phyloP scores from a whole-genome alignment of 2,113 vertebrate genomes.

The Edolisoma coerulescens region DNA sequence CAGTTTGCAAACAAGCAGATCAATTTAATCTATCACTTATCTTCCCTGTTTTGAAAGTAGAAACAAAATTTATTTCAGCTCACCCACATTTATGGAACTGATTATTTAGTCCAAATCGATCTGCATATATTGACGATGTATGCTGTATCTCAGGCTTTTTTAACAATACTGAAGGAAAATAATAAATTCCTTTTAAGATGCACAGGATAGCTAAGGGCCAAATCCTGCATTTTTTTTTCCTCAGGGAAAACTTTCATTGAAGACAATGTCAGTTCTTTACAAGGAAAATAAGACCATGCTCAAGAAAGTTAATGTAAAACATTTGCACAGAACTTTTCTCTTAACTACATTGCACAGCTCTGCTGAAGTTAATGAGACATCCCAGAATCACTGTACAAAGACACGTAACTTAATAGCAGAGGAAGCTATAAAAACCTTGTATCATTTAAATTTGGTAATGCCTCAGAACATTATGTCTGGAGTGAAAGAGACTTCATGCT shows the following conservation, averaged over 20 bases:
- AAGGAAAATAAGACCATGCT: background rate
- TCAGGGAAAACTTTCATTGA: background rate
- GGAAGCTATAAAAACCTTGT: background rate
- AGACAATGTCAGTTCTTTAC: background rate
- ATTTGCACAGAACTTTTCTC: background rate
- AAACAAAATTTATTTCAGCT: background rate
- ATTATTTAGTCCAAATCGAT: background rate
- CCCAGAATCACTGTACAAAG: background rate
- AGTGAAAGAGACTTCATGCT: background rate
- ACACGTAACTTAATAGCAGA: background rate
- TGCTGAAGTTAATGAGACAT: conserved; percentile 8
- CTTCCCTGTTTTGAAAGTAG: background rate
- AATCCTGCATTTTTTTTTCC: background rate
- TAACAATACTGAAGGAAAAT: background rate
- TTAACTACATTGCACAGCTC: background rate
- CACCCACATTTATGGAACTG: background rate
- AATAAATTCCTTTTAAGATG: background rate
- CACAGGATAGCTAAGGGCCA: background rate
- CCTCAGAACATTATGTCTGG: background rate
- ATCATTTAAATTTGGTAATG: background rate
- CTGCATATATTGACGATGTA: background rate
- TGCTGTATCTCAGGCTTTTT: background rate
- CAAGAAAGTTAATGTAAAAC: background rate
- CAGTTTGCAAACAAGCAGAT: background rate
- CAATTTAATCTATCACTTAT: background rate